Conservation (phyloP, 2,888 invertebrate species). For the Metallyticus violacea region DNA sequence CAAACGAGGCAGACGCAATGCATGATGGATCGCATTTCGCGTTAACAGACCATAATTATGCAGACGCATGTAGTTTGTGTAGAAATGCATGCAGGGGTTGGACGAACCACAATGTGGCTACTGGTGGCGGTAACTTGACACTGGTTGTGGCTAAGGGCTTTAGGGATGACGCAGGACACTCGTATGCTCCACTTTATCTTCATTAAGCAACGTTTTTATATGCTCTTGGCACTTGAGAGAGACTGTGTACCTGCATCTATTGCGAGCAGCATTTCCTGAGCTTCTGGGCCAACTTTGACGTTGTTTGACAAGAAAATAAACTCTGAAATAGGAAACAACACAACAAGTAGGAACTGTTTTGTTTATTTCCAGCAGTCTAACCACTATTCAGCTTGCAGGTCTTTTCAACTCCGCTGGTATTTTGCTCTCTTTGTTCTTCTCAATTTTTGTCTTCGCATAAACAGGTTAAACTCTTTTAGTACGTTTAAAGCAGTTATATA, state of each 20-base stretch:
- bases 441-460: too few species aligned
- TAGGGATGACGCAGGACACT: not conserved
- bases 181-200: not conserved
- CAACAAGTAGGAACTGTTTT: too few species aligned
- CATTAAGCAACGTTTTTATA: not conserved
- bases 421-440: too few species aligned
- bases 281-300: too few species aligned
- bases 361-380: too few species aligned
- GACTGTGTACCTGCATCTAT: not conserved
- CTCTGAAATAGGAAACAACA: too few species aligned
- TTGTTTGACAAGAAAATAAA: not conserved
- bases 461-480: too few species aligned
- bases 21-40: not conserved
- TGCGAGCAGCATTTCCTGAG: not conserved
- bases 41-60: not conserved
- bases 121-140: not conserved
- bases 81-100: not conserved
- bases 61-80: not conserved
- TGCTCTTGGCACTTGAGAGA: not conserved
- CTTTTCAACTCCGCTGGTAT: too few species aligned
- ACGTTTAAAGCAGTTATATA: too few species aligned
- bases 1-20: not conserved
- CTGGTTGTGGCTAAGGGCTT: not conserved
- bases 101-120: not conserved
- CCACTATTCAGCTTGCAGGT: too few species aligned